Evolutionary conservation across 2,113 vertebrate species (phyloP).

Genomic region (Mystacornis crossleyi): DNA sequence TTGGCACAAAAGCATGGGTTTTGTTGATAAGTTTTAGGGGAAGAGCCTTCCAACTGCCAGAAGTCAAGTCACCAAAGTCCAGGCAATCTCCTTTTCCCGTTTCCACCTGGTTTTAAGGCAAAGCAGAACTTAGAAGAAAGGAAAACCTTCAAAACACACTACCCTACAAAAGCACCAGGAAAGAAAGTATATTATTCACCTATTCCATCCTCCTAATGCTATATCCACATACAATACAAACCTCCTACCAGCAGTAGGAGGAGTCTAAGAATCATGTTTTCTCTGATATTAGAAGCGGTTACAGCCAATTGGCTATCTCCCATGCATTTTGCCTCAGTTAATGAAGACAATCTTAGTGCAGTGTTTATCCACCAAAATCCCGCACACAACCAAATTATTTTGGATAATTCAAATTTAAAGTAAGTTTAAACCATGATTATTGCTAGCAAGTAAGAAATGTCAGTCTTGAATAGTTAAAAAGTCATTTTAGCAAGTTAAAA

Average conservation of each 20-base stretch:
- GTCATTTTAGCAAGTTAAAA: not conserved
- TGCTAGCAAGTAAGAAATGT: not conserved
- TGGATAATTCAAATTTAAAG: not conserved
- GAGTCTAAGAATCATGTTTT: not conserved
- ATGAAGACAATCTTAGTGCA: not conserved
- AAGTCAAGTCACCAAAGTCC: slow-evolving; percentile 91
- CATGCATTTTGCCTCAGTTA: not conserved
- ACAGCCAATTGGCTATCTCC: not conserved
- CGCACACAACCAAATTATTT: not conserved
- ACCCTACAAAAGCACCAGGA: not conserved
- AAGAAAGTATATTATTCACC: not conserved
- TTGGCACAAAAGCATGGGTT: slow-evolving; percentile 87
- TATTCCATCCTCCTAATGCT: not conserved
- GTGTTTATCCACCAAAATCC: not conserved
- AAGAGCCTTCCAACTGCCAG: slow-evolving; percentile 85
- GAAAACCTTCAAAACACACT: not conserved
- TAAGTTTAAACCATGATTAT: not conserved
- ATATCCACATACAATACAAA: not conserved
- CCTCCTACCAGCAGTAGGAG: not conserved
- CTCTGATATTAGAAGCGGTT: not conserved
- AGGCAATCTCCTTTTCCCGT: slow-evolving; percentile 76
- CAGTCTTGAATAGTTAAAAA: not conserved
- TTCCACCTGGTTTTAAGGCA: slow-evolving; percentile 80
- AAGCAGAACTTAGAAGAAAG: not conserved
- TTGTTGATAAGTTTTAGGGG: slow-evolving; percentile 88